A percentile compares a stretch with the other conserved stretches of the same genome.
Evolutionary conservation across 2,797 vertebrate species (phyloP).

Genomic region (Acanthopagrus latus): DNA sequence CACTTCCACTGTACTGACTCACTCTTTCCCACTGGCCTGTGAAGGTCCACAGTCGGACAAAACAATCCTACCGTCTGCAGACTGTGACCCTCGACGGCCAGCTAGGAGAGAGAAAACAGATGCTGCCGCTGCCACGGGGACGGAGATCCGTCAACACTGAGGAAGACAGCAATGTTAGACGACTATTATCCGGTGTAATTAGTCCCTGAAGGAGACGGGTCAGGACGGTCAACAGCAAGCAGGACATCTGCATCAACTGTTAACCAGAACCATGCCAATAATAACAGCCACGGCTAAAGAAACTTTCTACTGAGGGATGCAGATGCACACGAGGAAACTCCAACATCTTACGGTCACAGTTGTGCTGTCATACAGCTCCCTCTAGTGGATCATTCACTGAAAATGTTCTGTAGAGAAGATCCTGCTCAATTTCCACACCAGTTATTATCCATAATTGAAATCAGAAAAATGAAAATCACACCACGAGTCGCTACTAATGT

Average conservation of each 20-base stretch:
- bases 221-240: constrained; percentile 2
- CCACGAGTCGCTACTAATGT: background rate
- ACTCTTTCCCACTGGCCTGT: constrained; percentile 35
- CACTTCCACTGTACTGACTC: constrained; percentile 43
- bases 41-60: constrained; percentile 39
- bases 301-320: background rate
- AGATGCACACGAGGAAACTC: background rate
- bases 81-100: constrained; percentile 23
- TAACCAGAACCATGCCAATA: background rate
- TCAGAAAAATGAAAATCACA: constrained; percentile 34
- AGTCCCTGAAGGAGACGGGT: constrained; percentile 29
- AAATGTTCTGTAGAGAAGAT: background rate
- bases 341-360: background rate
- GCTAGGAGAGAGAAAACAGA: constrained; percentile 54
- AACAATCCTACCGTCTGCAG: constrained; percentile 26
- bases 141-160: background rate
- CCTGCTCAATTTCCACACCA: background rate
- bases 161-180: constrained; percentile 13
- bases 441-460: constrained; percentile 37
- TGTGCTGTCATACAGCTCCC: constrained; percentile 46
- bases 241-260: constrained; percentile 34
- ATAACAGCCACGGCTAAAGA: background rate
- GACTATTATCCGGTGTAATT: constrained; percentile 24
- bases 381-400: constrained; percentile 41
- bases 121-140: constrained; percentile 27